phyloP scores from a whole-genome alignment of 2,113 vertebrate species.

The Sterna hirundo region DNA sequence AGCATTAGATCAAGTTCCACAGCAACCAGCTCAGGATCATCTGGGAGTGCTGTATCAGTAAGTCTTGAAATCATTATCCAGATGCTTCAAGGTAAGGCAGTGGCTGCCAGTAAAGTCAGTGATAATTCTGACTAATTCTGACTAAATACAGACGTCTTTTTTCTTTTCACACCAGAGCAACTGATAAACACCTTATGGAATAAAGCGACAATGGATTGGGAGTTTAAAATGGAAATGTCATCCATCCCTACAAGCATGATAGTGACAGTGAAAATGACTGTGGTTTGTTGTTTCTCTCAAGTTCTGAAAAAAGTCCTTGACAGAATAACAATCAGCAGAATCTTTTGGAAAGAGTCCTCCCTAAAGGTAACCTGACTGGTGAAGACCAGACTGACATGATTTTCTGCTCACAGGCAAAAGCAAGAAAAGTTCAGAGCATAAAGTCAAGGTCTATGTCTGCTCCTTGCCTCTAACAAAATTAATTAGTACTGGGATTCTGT shows the following conservation, averaged over 20 bases:
- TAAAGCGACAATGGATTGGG: not conserved
- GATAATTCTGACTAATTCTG: conserved; percentile 12
- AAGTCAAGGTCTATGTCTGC: not conserved
- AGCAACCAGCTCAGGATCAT: not conserved
- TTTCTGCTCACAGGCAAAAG: conserved; percentile 18
- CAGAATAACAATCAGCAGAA: not conserved
- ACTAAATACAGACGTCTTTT: not conserved
- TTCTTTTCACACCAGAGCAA: not conserved
- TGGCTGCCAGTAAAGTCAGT: not conserved
- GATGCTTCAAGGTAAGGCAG: conserved; percentile 21
- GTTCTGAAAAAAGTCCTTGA: not conserved
- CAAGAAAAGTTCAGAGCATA: not conserved
- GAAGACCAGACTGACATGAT: not conserved
- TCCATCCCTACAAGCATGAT: not conserved
- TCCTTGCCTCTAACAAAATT: not conserved
- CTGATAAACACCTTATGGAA: not conserved
- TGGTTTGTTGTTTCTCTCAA: not conserved
- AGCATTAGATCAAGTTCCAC: not conserved
- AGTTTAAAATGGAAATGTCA: conserved; percentile 41
- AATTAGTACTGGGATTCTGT: not conserved
- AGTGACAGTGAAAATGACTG: not conserved
- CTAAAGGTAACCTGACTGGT: not conserved
- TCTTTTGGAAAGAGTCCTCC: not conserved
- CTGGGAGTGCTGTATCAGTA: not conserved
- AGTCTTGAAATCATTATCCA: conserved; percentile 30